Conservation (phyloP, 2,113 vertebrate species). For the Silurus asotus region DNA sequence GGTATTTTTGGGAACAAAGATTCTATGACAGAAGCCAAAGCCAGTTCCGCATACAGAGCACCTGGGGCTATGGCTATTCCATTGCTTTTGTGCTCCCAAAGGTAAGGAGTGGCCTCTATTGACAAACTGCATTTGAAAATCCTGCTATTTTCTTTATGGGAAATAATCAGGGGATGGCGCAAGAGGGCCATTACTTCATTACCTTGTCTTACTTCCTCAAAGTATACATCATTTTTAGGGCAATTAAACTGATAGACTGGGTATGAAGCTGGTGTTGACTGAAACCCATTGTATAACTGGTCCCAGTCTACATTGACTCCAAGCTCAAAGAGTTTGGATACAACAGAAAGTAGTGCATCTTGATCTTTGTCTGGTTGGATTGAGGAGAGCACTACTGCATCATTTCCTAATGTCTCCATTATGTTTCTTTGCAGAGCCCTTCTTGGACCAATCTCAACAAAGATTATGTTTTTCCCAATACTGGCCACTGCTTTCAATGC, state of each 20-base stretch:
- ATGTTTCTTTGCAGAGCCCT: constrained; percentile 78
- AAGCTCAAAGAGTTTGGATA: constrained; percentile 78
- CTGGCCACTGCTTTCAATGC: constrained; percentile 65
- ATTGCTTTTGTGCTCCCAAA: constrained; percentile 81
- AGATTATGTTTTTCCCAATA: constrained; percentile 68
- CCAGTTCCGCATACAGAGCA: constrained; percentile 79
- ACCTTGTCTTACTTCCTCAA: constrained; percentile 67
- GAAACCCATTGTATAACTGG: constrained; percentile 70
- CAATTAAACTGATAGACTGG: constrained; percentile 82
- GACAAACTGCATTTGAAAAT: constrained; percentile 72
- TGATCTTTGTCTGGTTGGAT: constrained; percentile 73
- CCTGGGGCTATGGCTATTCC: constrained; percentile 76
- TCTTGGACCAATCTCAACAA: constrained; percentile 84
- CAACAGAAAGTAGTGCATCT: constrained; percentile 65
- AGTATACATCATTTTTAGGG: constrained; percentile 66
- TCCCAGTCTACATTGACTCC: constrained; percentile 78
- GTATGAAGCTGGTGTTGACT: constrained; percentile 69
- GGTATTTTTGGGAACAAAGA: constrained; percentile 70
- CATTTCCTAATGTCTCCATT: constrained; percentile 75
- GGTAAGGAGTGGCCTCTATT: constrained; percentile 57
- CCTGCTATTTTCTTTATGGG: constrained; percentile 53
- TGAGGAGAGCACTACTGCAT: constrained; percentile 69
- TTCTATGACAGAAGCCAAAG: constrained; percentile 72
- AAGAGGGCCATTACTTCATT: constrained; percentile 29
- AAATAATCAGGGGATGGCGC: constrained; percentile 66